Evolutionary conservation across 2,113 vertebrate genomes (phyloP), one percentile per base, ranked within the genome.

Genomic region (Trachemys scripta): DNA sequence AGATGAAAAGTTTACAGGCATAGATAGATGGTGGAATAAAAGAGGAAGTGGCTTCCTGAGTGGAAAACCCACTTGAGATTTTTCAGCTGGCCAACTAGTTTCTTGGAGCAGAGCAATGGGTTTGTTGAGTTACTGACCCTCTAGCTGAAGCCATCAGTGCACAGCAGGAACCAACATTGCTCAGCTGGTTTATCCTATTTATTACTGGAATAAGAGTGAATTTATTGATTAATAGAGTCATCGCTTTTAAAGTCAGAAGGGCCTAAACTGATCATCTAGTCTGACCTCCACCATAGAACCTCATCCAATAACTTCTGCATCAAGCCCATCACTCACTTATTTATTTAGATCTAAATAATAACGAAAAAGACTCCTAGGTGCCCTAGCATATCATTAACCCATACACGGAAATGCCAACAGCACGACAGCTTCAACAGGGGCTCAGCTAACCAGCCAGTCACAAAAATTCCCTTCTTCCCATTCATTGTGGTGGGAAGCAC

Each of bases 1-100:
- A 95, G 89, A 86, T 50, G 85, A 92, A 89, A 88, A 95, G 90
- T 97, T 97, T 97, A 92, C 87, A 79, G 80, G 93, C 90, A 85
- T 94, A 95, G 95, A 95, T 45, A 97, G 85, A 8, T 93, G 92
- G 54, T 92, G 88, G 91, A 95, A 88, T 86, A 85, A 86, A 94
- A 97, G 72, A 76, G 95, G 96, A 97, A 97, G 84, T 94, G 82
- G 92, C 90, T 96, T 96, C 93, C 85, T 86, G 94, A 94, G 90
- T 59, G 65, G 92, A 94, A 90, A 90, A 83, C 75, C 85, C 91
- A 97, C 97, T 97, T 94, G 93, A 97, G 95, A 69, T 29, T 96
- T 97, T 92, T 96, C 92, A 91, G 94, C 85, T 93, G 94, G 96
- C 94, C 95, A 95, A 89, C 75, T 50, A 96, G 93, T 90, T 57